phyloP scores from a whole-genome alignment of 2,113 vertebrate species.

The Odocoileus hemionus region DNA sequence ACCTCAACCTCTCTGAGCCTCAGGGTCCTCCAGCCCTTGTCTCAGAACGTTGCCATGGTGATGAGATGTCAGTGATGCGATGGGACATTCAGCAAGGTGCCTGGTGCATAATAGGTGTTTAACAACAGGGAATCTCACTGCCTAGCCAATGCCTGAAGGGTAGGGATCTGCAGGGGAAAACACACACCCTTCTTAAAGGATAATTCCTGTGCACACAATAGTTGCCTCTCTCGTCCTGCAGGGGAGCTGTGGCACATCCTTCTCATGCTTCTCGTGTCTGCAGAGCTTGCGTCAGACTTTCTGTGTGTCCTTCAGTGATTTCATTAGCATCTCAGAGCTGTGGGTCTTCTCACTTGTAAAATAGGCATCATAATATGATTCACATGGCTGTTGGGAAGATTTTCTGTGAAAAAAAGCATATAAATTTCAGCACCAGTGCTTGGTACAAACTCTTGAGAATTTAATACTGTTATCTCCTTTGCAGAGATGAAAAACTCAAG shows the following conservation, averaged over 20 bases:
- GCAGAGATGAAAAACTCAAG: neutral
- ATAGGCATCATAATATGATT: neutral
- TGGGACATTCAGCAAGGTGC: neutral
- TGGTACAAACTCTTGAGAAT: neutral
- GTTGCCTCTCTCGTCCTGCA: neutral
- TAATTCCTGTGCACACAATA: neutral
- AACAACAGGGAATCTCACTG: neutral
- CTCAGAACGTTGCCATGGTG: neutral
- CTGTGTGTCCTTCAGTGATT: neutral
- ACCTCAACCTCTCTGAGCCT: neutral
- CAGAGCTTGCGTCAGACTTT: neutral
- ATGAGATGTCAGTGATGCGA: neutral
- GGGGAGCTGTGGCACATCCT: neutral
- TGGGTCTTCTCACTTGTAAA: neutral
- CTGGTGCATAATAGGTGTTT: neutral
- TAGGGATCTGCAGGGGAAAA: neutral
- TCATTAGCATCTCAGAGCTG: neutral
- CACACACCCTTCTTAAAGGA: neutral
- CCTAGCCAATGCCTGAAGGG: neutral
- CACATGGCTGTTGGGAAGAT: neutral
- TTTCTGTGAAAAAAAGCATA: neutral
- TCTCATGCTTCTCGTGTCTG: accelerated
- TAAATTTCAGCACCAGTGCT: neutral
- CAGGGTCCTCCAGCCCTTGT: neutral
- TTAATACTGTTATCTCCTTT: neutral